Evolutionary conservation across 1,140 invertebrate species (phyloP), one percentile per base, ranked within the genome.

Genomic region (Mya arenaria): DNA sequence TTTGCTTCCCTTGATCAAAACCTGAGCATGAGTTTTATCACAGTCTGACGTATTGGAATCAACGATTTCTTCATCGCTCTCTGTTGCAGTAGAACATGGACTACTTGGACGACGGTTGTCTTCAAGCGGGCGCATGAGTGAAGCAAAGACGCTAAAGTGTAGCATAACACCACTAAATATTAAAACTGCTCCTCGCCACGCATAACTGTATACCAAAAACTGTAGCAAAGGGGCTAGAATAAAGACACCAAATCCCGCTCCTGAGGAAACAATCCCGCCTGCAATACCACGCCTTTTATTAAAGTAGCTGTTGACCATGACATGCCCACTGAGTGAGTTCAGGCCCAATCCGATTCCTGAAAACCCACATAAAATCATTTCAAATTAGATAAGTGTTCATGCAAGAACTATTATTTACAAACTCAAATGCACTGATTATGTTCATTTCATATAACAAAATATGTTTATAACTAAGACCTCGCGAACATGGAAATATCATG

Each of bases 231-330:
- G 78, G 13, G 68, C 69, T 28, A 81, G 28, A 0, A 96, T 89
- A 90, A 97, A 97, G 4, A 96, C 96, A 6, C 95, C 95, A 39
- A 98, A 97, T 25, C 97, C 97, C 1, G 97, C 98, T 15, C 97
- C 97, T 90, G 97, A 98, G 1, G 98, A 84, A 8, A 96, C 96
- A 55, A 98, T 95, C n/a, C 97, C 97, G 0, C 97, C 97, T 0
- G 97, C 97, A 52, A 98, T 91, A 1, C 96, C 96, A 69, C 97
- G 66, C 94, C 96, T 96, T 92, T 95, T 96, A 92, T 97, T 96
- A 91, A 98, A 98, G 93, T 98, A 98, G 93, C 97, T 97, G 17
- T 96, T 96, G 0, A 97, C 96, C 2, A 96, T 96, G 85, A 98
- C 95, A 32, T 98, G 96, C 19, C 97, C 96, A 4, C 97, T 97